phyloP scores from a whole-genome alignment of 2,113 vertebrate species.

The Centropristis striata region DNA sequence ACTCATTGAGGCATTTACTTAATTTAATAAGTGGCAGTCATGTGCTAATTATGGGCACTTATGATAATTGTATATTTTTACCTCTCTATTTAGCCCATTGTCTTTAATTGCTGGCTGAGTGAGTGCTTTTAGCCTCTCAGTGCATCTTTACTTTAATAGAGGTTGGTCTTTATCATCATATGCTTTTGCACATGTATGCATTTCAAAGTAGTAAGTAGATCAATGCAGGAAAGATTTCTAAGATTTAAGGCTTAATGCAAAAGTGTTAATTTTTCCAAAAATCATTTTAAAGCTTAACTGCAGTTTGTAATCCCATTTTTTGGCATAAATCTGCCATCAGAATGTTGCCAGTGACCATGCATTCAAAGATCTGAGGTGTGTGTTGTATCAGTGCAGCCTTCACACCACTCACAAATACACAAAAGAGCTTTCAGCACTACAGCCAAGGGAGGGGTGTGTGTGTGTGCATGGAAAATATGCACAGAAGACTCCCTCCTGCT shows the following conservation, averaged over 20 bases:
- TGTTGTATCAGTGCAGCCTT: constrained; percentile 57
- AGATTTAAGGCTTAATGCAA: background rate
- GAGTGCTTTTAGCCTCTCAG: background rate
- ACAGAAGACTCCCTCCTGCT: constrained; percentile 53
- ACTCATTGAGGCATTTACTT: constrained; percentile 38
- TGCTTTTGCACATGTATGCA: background rate
- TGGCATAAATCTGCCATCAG: background rate
- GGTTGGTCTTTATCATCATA: background rate
- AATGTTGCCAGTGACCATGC: constrained; percentile 9
- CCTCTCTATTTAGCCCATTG: background rate
- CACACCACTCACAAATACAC: constrained; percentile 63
- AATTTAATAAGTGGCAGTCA: constrained; percentile 38
- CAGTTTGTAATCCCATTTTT: background rate
- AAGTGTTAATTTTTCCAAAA: background rate
- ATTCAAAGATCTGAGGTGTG: constrained; percentile 21
- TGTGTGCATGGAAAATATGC: constrained; percentile 79
- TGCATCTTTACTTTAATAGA: constrained; percentile 3
- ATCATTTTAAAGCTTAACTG: background rate
- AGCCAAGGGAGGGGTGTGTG: constrained; percentile 63
- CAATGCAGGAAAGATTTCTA: too few species aligned
- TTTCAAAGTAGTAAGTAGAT: background rate
- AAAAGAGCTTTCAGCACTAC: constrained; percentile 80
- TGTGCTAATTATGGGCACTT: constrained; percentile 15
- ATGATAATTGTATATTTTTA: constrained; percentile 19
- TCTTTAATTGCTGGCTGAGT: constrained; percentile 9